A percentile compares a stretch with the other conserved stretches of the same genome.
Evolutionary conservation across 1,140 invertebrate genomes (phyloP).

Genomic region (Drosophila carrolli): DNA sequence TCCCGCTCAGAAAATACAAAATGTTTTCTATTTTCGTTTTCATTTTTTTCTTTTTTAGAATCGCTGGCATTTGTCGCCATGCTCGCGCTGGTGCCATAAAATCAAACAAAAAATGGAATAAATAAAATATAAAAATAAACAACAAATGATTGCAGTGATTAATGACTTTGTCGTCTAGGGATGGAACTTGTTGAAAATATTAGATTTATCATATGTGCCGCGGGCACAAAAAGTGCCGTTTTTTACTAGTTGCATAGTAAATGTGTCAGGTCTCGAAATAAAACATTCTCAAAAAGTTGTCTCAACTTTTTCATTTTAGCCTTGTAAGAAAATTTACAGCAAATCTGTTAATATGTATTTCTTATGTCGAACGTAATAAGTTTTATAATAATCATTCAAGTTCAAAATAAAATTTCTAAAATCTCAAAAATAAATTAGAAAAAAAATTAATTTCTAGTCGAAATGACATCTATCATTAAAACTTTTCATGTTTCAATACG

Average conservation of each 20-base stretch:
- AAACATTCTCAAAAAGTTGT: neutral
- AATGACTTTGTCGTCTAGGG: conserved; percentile 50
- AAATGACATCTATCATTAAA: conserved; percentile 5
- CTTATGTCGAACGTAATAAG: too few species aligned
- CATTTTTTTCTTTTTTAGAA: conserved; percentile 21
- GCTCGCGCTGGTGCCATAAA: conserved; percentile 51
- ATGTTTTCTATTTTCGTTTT: conserved; percentile 46
- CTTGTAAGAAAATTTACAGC: too few species aligned
- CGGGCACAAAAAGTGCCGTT: neutral
- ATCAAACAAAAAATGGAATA: conserved; percentile 40
- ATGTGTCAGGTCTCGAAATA: neutral
- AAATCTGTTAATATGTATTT: too few species aligned
- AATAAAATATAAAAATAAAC: conserved; percentile 66
- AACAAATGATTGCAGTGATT: conserved; percentile 65
- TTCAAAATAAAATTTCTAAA: too few species aligned
- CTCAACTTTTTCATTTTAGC: neutral
- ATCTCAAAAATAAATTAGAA: too few species aligned
- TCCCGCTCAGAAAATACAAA: conserved; percentile 11
- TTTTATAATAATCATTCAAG: too few species aligned
- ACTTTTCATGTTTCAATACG: conserved; percentile 14
- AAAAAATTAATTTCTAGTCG: neutral
- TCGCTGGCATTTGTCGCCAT: conserved; percentile 55
- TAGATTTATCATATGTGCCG: conserved; percentile 25
- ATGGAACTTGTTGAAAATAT: conserved; percentile 34
- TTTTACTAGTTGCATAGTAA: neutral